A percentile compares a stretch with the other conserved stretches of the same genome.
Conservation (phyloP, 2,113 vertebrate species). For the Alces alces region DNA sequence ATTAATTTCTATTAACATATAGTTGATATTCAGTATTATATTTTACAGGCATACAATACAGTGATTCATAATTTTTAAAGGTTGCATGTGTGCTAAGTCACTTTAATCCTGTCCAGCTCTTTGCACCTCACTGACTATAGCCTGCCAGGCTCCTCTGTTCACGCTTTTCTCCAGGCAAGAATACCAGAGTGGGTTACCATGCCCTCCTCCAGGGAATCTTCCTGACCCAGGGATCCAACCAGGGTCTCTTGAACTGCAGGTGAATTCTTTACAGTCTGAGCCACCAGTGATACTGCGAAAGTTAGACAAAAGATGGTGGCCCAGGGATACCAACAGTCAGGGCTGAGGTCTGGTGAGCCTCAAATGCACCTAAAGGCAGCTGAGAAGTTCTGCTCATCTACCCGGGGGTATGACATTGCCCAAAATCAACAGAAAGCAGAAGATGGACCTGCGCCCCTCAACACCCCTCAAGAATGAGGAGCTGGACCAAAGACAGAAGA, state of each 20-base stretch:
- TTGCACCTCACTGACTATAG: not conserved
- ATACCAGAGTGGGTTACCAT: not conserved
- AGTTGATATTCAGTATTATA: not conserved
- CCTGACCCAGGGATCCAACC: not conserved
- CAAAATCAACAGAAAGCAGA: not conserved
- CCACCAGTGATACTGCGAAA: not conserved
- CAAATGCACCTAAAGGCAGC: not conserved
- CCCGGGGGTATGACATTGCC: not conserved
- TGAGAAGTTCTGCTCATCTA: not conserved
- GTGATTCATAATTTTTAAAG: not conserved
- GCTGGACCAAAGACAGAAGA: not conserved
- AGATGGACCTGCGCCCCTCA: not conserved
- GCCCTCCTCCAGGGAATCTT: not conserved
- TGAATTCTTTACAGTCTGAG: not conserved
- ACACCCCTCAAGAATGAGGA: not conserved
- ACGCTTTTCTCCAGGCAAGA: not conserved
- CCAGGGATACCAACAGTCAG: not conserved
- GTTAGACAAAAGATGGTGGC: not conserved
- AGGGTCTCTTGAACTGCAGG: not conserved
- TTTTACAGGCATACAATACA: not conserved
- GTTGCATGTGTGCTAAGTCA: not conserved
- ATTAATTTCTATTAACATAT: not conserved
- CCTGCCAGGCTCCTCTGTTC: not conserved
- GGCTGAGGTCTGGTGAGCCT: not conserved
- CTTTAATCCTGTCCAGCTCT: not conserved